Base-by-base conservation (phyloP, 35 echinoderm and acorn worm genomes). In the Hemicentrotus pulcherrimus region DNA sequence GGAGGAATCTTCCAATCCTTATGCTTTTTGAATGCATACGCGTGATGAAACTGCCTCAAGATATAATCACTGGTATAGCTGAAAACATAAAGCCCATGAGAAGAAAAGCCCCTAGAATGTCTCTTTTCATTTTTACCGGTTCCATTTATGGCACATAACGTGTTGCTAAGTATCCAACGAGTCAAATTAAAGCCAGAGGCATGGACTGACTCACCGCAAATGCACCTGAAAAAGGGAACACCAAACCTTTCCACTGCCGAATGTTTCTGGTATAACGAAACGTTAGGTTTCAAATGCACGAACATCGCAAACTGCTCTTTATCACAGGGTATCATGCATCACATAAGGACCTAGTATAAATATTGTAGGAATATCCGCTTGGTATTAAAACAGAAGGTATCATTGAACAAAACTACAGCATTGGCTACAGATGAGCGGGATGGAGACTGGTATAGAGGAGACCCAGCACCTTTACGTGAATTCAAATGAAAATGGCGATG, bases 41-140 rank as follows among this genome's bases (percentile, higher is more conserved):
- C 5, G 8, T n/a, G 65, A n/a, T 78, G 65, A 78, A 78, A 78
- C 65, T n/a, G 65, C 65, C 65, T 78, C 19, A n/a, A 78, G 65
- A 78, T 70, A 70, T 70, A 70, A 70, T 78, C 65, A 78, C 65
- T 78, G 65, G 65, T 78, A 78, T 78, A 78, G 65, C 65, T 78
- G 65, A 78, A 78, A 78, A 78, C 65, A 78, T 78, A 78, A 78
- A 28, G 65, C 65, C 6, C 24, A 78, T 22, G 65, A 78, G 24
- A 70, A 24, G 6, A 28, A 78, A 78, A 78, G 6, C 65, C 65
- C 65, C 19, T 78, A n/a, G 65, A 78, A 78, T 78, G 65, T 78
- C 65, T 28, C 65, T 78, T n/a, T n/a, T 78, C 65, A 78, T 78
- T 78, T 78, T 22, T 22, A 28, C 65, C 65, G 4, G 65, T 78